Evolutionary conservation across 2,888 invertebrate genomes (phyloP).

Genomic region (Andrena bicolor): DNA sequence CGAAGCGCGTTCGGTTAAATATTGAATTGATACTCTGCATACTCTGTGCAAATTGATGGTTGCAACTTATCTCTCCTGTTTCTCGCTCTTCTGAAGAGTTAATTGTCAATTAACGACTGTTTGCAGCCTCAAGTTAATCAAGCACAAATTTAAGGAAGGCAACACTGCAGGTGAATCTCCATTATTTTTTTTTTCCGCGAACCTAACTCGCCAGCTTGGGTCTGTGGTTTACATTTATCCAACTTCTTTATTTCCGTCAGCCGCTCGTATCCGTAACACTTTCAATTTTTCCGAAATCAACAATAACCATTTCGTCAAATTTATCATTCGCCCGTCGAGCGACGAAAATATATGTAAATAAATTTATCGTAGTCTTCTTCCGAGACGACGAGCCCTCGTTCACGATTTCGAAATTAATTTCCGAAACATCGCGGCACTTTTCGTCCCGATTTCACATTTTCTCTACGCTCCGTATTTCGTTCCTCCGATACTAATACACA

Average conservation of each 20-base stretch:
- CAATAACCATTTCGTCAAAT: background rate
- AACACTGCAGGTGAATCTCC: conserved; percentile 81
- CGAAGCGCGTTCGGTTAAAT: conserved; percentile 79
- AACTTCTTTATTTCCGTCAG: background rate
- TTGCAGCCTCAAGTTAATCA: conserved; percentile 84
- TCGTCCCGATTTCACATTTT: too few species aligned
- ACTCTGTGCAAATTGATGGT: conserved; percentile 79
- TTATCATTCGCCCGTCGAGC: background rate
- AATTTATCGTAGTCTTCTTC: too few species aligned
- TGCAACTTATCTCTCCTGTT: conserved; percentile 79
- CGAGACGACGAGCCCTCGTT: too few species aligned
- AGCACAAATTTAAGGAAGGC: conserved; percentile 84
- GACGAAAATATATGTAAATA: background rate
- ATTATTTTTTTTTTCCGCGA: background rate
- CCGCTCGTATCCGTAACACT: background rate
- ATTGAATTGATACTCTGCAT: conserved; percentile 75
- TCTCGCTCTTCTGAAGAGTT: conserved; percentile 81
- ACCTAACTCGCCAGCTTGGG: conserved; percentile 20
- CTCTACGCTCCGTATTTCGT: too few species aligned
- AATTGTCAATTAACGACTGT: conserved; percentile 84
- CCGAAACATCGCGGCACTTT: too few species aligned
- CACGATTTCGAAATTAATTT: too few species aligned
- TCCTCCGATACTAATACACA: too few species aligned
- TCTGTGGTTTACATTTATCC: background rate
- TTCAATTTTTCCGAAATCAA: background rate